Conservation (phyloP, 2,113 vertebrate species). For the Scalopus aquaticus region DNA sequence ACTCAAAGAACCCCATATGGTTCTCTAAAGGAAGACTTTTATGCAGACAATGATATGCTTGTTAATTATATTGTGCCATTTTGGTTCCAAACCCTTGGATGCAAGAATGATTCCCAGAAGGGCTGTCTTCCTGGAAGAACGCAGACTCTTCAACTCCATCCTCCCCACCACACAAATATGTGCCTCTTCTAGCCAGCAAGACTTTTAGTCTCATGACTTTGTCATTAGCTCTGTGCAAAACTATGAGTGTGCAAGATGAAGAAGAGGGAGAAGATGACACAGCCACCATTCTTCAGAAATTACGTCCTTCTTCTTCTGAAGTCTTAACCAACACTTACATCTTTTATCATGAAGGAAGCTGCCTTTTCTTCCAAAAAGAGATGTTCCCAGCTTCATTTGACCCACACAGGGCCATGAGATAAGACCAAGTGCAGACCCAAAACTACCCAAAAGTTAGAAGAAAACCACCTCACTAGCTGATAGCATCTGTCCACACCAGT, state of each 20-base stretch:
- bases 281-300: constrained; percentile 53
- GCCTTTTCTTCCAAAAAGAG: constrained; percentile 26
- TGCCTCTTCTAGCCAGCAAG: constrained; percentile 11
- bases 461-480: constrained; percentile 27
- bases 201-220: constrained; percentile 60
- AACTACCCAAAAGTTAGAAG: constrained; percentile 3
- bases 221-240: constrained; percentile 38
- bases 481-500: constrained; percentile 40
- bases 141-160: not conserved
- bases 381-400: constrained; percentile 33
- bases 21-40: constrained; percentile 35
- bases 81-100: constrained; percentile 35
- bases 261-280: not conserved
- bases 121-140: not conserved
- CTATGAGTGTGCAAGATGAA: constrained; percentile 1
- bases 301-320: constrained; percentile 52
- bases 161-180: not conserved
- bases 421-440: not conserved
- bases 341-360: constrained; percentile 60
- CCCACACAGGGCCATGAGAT: not conserved
- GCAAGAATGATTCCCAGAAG: not conserved
- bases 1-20: not conserved
- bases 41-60: not conserved
- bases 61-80: not conserved
- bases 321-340: constrained; percentile 53